Conservation (phyloP, 2,888 invertebrate genomes). For the Tribolium freemani region DNA sequence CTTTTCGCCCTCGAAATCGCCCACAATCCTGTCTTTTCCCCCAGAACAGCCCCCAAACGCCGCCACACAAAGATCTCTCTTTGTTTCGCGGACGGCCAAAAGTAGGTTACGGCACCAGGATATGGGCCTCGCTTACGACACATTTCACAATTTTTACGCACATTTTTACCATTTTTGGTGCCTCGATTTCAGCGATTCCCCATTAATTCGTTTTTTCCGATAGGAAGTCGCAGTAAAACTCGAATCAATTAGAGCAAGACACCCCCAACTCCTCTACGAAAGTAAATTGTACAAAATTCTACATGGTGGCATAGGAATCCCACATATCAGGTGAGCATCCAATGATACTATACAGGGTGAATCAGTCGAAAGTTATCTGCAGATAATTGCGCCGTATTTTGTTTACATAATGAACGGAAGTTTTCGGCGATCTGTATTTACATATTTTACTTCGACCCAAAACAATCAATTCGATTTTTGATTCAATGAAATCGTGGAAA, state of each 20-base stretch:
- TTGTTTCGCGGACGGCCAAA: conserved; percentile 59
- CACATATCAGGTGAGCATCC: conserved; percentile 89
- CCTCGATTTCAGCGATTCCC: neutral
- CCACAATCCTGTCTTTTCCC: neutral
- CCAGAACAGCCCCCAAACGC: neutral
- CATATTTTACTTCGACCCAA: no score
- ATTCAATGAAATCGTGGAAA: neutral
- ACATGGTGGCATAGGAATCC: conserved; percentile 97
- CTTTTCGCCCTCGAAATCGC: neutral
- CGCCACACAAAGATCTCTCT: conserved; percentile 13
- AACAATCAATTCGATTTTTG: neutral
- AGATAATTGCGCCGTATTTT: neutral
- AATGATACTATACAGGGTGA: neutral
- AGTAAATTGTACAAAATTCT: conserved; percentile 99
- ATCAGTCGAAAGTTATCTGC: neutral
- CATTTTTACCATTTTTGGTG: conserved; percentile 3
- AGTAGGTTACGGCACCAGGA: conserved; percentile 65
- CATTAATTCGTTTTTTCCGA: conserved; percentile 51
- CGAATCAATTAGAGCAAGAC: conserved; percentile 96
- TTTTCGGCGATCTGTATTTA: neutral
- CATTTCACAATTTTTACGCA: conserved; percentile 58
- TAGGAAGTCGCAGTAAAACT: conserved; percentile 99
- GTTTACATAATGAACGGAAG: neutral
- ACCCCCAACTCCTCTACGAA: conserved; percentile 99
- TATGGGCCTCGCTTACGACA: conserved; percentile 56